Evolutionary conservation across 2,888 invertebrate genomes (phyloP).

Genomic region (Tetropium fuscum): DNA sequence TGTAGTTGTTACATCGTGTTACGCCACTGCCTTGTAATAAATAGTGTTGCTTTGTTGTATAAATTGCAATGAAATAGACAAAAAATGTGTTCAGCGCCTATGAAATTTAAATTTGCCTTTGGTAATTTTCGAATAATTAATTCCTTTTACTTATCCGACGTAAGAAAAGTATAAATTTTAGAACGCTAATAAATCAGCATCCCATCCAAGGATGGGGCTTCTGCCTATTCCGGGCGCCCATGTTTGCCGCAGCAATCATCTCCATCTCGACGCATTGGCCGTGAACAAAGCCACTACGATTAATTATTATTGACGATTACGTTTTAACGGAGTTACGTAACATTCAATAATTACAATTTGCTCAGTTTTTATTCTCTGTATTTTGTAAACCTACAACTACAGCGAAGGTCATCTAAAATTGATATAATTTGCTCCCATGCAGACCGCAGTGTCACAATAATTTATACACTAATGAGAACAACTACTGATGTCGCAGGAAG

Average conservation of each 20-base stretch:
- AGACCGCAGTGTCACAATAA: constrained; percentile 8
- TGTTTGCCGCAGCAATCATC: neutral
- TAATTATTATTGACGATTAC: constrained; percentile 20
- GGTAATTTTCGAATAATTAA: no score
- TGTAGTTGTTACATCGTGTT: no score
- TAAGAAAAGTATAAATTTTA: no score
- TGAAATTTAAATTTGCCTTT: no score
- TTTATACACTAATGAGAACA: constrained; percentile 17
- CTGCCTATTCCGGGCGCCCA: constrained; percentile 1
- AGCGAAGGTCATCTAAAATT: constrained; percentile 25
- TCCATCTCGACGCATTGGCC: constrained; percentile 39
- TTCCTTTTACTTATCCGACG: no score
- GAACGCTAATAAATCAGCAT: no score
- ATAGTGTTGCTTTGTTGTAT: no score
- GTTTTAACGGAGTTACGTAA: constrained; percentile 23
- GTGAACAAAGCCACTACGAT: constrained; percentile 29
- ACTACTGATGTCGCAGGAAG: constrained; percentile 20
- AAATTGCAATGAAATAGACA: no score
- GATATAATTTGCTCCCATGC: constrained; percentile 30
- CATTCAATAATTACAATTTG: constrained; percentile 23
- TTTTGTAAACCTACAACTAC: constrained; percentile 24
- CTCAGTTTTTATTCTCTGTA: constrained; percentile 23
- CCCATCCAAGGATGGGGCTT: no score
- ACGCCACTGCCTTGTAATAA: no score
- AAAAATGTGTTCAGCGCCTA: no score